Percentiles rank a stretch among this genome's conserved stretches.
Evolutionary conservation across 2,888 invertebrate species (phyloP).

Genomic region (Drosophila subsilvestris): DNA sequence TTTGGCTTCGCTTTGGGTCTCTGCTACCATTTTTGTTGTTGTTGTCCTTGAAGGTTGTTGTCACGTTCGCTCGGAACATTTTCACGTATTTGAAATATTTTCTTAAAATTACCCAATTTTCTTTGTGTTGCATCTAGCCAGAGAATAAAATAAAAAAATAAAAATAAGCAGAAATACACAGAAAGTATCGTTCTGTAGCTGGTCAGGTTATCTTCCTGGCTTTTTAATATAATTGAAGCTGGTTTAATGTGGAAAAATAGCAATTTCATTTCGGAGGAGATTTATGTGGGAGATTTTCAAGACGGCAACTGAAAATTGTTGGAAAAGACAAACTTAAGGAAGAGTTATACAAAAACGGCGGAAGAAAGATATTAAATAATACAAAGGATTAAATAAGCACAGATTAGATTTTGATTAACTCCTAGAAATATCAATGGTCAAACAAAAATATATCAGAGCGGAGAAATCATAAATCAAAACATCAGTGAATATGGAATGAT

Average conservation of each 20-base stretch:
- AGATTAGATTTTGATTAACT: too few relatives aligned
- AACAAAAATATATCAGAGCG: too few relatives aligned
- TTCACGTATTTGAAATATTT: slow-evolving; percentile 78
- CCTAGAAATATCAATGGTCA: not conserved
- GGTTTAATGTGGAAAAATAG: not conserved
- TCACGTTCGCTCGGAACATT: slow-evolving; percentile 72
- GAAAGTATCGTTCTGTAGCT: slow-evolving; percentile 9
- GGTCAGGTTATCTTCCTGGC: slow-evolving; percentile 24
- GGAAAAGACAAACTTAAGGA: not conserved
- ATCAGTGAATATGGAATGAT: not conserved
- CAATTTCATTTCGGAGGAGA: not conserved
- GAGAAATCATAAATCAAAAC: not conserved
- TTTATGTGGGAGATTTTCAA: not conserved
- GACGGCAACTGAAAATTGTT: not conserved
- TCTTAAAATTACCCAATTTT: slow-evolving; percentile 78
- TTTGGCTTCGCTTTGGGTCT: slow-evolving; percentile 33
- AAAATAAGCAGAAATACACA: slow-evolving; percentile 13
- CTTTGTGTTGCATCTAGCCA: slow-evolving; percentile 38
- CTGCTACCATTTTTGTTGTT: slow-evolving; percentile 40
- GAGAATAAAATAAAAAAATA: slow-evolving; percentile 8
- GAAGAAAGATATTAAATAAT: not conserved
- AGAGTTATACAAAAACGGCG: not conserved
- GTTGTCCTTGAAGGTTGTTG: slow-evolving; percentile 54
- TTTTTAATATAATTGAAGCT: slow-evolving; percentile 38
- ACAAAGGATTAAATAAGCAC: not conserved